These are phyloP conservation scores for Squalus acanthias DNA, from an alignment of 2,797 vertebrate species.

Conservation along the genomic window DNA sequence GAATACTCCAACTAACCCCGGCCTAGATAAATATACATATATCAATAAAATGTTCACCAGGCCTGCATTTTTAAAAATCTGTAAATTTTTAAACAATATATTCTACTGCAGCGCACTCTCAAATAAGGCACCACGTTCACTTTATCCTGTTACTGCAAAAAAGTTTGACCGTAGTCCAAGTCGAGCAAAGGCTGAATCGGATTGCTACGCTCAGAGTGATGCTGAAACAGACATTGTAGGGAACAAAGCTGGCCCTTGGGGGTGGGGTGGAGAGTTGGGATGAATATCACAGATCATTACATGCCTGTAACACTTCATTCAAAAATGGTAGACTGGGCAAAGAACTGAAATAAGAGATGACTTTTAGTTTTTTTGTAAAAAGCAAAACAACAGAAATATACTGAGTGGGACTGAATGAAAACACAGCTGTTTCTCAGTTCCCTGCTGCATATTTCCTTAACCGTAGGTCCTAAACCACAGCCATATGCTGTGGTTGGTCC, in stretches of 20 bases:
- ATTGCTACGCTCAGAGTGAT: neutral
- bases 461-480: neutral
- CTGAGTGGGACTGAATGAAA: slow-evolving; percentile 4
- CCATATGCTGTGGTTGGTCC: slow-evolving; percentile 19
- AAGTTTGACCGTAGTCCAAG: neutral
- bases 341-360: neutral
- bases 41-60: neutral
- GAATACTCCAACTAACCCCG: neutral
- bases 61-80: neutral
- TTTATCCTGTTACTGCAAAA: neutral
- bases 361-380: neutral
- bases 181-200: slow-evolving; percentile 12
- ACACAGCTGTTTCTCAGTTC: slow-evolving; percentile 17
- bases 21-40: neutral
- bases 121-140: neutral
- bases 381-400: neutral
- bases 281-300: slow-evolving; percentile 9
- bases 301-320: slow-evolving; percentile 17
- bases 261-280: neutral
- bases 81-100: neutral
- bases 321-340: slow-evolving; percentile 4
- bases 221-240: neutral
- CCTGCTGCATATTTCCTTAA: neutral
- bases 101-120: neutral
- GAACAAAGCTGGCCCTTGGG: slow-evolving; percentile 10